phyloP scores from a whole-genome alignment of 2,888 invertebrate genomes.

The Melipona beecheii region DNA sequence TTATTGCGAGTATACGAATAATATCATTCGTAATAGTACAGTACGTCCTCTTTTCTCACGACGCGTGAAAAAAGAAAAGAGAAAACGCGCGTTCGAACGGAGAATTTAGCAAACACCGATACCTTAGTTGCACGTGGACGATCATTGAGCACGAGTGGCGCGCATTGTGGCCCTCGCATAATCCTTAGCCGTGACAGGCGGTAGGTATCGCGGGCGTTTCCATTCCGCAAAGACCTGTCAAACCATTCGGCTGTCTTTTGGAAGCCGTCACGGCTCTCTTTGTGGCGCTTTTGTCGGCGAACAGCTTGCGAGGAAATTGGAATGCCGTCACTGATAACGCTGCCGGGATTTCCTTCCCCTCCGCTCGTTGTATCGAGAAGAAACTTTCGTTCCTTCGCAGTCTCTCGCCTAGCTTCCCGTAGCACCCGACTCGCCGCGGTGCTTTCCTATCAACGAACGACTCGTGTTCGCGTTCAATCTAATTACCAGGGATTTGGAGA shows the following conservation, averaged over 20 bases:
- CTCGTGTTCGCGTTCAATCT: not conserved
- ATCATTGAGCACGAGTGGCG: constrained; percentile 11
- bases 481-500: constrained; percentile 21
- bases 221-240: constrained; percentile 34
- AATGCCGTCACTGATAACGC: constrained; percentile 39
- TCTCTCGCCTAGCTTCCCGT: not conserved
- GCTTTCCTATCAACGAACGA: constrained; percentile 8
- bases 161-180: constrained; percentile 12
- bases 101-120: not conserved
- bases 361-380: constrained; percentile 12
- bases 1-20: no score
- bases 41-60: no score
- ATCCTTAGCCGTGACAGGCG: constrained; percentile 32
- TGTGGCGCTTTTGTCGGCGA: constrained; percentile 30
- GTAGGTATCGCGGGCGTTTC: constrained; percentile 14
- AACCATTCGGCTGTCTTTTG: constrained; percentile 32
- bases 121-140: constrained; percentile 2
- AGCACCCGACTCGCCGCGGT: not conserved
- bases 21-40: no score
- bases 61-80: no score
- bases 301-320: constrained; percentile 25
- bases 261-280: constrained; percentile 20
- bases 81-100: not conserved
- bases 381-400: constrained; percentile 23
- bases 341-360: constrained; percentile 29